A percentile compares a stretch with the other conserved stretches of the same genome.
Conservation (phyloP, 1,140 invertebrate species). For the Macrostomum lignano region DNA sequence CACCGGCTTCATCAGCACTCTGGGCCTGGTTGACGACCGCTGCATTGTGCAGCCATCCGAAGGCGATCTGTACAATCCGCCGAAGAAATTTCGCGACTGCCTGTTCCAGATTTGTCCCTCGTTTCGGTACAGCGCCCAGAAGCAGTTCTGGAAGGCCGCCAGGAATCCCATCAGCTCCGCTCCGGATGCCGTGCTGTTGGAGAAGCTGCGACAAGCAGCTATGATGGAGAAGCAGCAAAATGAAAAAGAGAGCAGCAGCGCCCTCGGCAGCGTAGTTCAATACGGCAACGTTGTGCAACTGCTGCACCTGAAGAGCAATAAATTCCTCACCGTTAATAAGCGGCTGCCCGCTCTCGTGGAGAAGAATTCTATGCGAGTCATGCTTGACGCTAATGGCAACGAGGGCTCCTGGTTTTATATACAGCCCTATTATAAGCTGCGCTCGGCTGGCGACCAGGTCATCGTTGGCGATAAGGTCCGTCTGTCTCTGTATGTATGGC, state of each 20-base stretch:
- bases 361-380: constrained; percentile 93
- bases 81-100: constrained; percentile 95
- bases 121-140: constrained; percentile 92
- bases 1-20: constrained; percentile 44
- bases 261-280: constrained; percentile 60
- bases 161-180: no score
- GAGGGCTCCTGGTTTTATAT: no score
- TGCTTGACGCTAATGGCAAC: no score
- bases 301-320: constrained; percentile 90
- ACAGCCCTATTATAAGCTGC: no score
- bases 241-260: constrained; percentile 72
- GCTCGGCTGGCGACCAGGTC: no score
- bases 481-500: no score
- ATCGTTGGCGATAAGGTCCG: no score
- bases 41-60: constrained; percentile 78
- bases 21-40: constrained; percentile 82
- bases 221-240: constrained; percentile 94
- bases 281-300: constrained; percentile 59
- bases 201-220: no score
- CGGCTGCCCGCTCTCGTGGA: constrained; percentile 73
- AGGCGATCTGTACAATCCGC: constrained; percentile 62
- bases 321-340: constrained; percentile 91
- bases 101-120: constrained; percentile 95
- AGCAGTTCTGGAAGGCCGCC: constrained; percentile 95
- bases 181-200: no score